A percentile compares a stretch with the other conserved stretches of the same genome.
Conservation (phyloP, 2,888 invertebrate genomes). For the Lasioglossum zephyrum region DNA sequence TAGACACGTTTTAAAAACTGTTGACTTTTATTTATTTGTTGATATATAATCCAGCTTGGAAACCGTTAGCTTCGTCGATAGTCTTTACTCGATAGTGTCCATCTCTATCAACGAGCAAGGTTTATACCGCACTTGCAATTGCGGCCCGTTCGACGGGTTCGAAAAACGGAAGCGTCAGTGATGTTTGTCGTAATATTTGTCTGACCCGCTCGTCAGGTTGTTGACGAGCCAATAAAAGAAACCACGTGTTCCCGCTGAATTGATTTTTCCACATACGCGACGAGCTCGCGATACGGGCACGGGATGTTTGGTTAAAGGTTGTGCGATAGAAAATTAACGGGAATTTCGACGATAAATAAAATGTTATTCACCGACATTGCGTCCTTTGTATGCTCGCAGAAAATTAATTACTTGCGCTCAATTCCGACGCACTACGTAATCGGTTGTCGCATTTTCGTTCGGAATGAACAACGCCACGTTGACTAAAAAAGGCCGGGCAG, state of each 20-base stretch:
- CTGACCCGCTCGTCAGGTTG: not conserved
- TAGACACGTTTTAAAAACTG: too few species aligned
- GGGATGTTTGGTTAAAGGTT: not conserved
- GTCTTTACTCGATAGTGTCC: too few species aligned
- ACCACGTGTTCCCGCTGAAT: not conserved
- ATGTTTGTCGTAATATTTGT: not conserved
- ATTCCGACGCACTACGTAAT: not conserved
- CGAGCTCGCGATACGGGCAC: not conserved
- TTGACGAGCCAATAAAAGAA: not conserved
- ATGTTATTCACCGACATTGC: not conserved
- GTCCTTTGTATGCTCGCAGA: not conserved
- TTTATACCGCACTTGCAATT: too few species aligned
- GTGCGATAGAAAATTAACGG: not conserved
- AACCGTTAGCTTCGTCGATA: too few species aligned
- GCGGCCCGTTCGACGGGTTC: too few species aligned
- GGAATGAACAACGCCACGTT: not conserved
- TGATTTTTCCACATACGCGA: not conserved
- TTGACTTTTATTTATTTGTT: too few species aligned
- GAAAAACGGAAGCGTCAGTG: too few species aligned
- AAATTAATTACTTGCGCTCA: not conserved
- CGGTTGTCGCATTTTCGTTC: not conserved
- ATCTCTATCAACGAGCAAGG: too few species aligned
- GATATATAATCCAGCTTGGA: too few species aligned
- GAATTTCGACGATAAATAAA: not conserved
- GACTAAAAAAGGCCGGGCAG: not conserved